Evolutionary conservation across 1,140 invertebrate species (phyloP), one percentile per base, ranked within the genome.

Genomic region (Drosophila orena): DNA sequence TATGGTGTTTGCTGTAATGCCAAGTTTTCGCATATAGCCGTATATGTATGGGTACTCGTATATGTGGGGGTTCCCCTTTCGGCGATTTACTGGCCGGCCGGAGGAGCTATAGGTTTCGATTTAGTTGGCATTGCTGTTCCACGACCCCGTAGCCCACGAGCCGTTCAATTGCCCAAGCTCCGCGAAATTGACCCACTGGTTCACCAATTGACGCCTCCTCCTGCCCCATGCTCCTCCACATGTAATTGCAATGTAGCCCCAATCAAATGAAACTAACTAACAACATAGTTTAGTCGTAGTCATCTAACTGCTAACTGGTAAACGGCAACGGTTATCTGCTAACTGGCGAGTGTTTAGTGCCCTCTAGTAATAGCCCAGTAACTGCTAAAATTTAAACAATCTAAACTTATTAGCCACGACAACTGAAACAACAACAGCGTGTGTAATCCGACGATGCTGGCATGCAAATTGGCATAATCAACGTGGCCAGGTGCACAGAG

Each of bases 381-480:
- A 50, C 53, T 71, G 46, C 65, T 59, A 46, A 40, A 74, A 73
- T 42, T 38, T 27, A 42, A 73, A 61, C 69, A 58, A 62, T 65
- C 64, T 52, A 50, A 68, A 65, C 64, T 52, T 68, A 68, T 68
- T 68, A 66, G 64, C 37, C 42, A 12, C 42, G 42, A 44, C 42
- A 44, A 20, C 42, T 44, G 42, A 44, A 44, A 44, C 24, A 61
- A 69, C 43, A 49, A n/a, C n/a, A 17, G 34, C n/a, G 42, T 35
- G 42, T 46, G 57, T 61, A 62, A 56, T 35, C 20, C n/a, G 43
- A 60, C 49, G 56, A 42, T 71, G 42, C 58, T 74, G 69, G 73
- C 80, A 84, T 84, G 76, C 80, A 83, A 83, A 83, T 79, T 74
- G 79, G 79, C 69, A 74, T 78, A 81, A 81, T 52, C 47, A 42